Conservation (phyloP, 2,113 vertebrate species). For the Eclectus roratus region DNA sequence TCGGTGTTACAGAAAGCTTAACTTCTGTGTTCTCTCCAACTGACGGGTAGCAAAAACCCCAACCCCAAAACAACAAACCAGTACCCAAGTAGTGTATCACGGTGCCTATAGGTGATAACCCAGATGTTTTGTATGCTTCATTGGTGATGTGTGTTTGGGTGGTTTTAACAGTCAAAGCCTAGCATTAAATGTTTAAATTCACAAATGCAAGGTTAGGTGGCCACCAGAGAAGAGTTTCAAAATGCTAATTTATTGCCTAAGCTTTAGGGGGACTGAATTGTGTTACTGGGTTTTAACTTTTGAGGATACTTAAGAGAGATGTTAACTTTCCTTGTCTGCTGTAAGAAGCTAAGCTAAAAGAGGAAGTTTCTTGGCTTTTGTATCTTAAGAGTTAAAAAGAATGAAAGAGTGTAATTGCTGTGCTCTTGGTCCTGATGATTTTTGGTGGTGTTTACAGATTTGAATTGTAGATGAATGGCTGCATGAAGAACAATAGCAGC, state of each 20-base stretch:
- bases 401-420: not conserved
- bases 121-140: accelerated
- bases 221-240: not conserved
- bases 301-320: not conserved
- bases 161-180: not conserved
- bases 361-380: not conserved
- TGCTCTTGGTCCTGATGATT: not conserved
- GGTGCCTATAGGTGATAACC: not conserved
- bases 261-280: not conserved
- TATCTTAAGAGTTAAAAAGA: not conserved
- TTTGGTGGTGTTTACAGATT: not conserved
- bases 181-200: not conserved
- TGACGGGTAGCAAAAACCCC: not conserved
- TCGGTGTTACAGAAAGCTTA: conserved; percentile 28
- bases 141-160: not conserved
- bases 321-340: not conserved
- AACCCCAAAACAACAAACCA: not conserved
- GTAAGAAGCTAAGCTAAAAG: not conserved
- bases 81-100: accelerated
- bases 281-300: not conserved
- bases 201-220: not conserved
- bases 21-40: not conserved
- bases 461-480: not conserved
- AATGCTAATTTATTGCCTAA: not conserved
- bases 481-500: not conserved